Base-by-base conservation (phyloP, 2,797 vertebrate species). In the Paratrypauchen microcephalus region DNA sequence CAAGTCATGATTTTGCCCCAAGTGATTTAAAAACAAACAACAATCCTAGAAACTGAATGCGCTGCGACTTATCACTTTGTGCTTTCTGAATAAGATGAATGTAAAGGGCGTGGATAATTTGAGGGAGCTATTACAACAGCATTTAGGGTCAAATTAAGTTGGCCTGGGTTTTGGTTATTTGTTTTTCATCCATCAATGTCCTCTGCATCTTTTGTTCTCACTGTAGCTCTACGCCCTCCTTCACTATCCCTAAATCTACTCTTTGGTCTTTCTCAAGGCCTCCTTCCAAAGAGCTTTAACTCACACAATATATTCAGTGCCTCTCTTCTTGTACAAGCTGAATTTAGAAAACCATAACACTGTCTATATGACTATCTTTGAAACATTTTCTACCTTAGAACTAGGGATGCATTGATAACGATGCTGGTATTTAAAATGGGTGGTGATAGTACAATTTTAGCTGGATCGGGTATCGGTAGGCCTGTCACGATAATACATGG, bases 21-120 rank as follows among this genome's bases (percentile, higher is more conserved):
- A 19, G 63, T 65, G 45, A 47, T 65, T 62, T 65, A 30, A 65
- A 74, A 67, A 73, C 68, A 74, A 70, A 70, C 12, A 21, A 3
- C 66, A 36, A 36, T 77, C 41, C 36, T 47, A 70, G 26, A 71
- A 73, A 58, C 69, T 45, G 55, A 5, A 32, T 74, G 60, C n/a
- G 64, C 57, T 58, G 55, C 55, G 23, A 28, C 55, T 71, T 54
- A 59, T 61, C 72, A 59, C 23, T 41, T 11, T 67, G 3, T 45
- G 63, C 36, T 66, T 71, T 70, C 30, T 26, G 4, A 26, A 19
- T 21, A 78, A 77, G 60, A 72, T 61, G 13, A 16, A 62, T 62
- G 36, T 24, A 65, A 16, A 47, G 39, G 68, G 60, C 45, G 54
- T 30, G 48, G 39, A 59, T 68, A 19, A 39, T 52, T 71, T 60